phyloP scores from a whole-genome alignment of 2,888 invertebrate species.

The Dichetophora obliterata region DNA sequence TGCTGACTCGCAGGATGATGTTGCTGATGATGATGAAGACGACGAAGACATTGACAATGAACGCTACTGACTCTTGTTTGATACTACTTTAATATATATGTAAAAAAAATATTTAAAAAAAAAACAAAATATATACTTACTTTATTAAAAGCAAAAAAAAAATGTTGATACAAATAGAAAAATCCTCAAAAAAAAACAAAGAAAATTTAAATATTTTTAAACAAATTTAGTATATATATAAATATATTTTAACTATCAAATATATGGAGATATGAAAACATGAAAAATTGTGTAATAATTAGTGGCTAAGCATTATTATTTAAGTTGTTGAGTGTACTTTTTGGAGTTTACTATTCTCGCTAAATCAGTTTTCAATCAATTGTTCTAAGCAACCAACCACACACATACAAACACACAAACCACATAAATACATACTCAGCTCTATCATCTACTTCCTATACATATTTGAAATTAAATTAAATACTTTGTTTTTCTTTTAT shows the following conservation, averaged over 20 bases:
- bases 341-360: conserved; percentile 14
- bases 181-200: conserved; percentile 35
- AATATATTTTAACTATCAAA: conserved; percentile 36
- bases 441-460: background rate
- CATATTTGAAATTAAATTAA: conserved; percentile 26
- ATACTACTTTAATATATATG: conserved; percentile 52
- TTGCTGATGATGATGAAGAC: conserved; percentile 43
- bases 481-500: conserved; percentile 7
- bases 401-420: background rate
- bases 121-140: conserved; percentile 22
- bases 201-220: conserved; percentile 30
- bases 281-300: conserved; percentile 46
- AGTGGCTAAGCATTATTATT: conserved; percentile 26
- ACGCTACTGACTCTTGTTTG: conserved; percentile 57
- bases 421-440: background rate
- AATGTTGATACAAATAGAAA: conserved; percentile 32
- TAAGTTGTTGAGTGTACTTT: conserved; percentile 9
- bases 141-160: conserved; percentile 23
- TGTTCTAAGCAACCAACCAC: background rate
- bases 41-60: conserved; percentile 56
- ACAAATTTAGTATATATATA: conserved; percentile 8
- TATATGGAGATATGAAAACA: conserved; percentile 35
- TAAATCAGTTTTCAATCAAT: background rate
- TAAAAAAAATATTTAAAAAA: conserved; percentile 41
- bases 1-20: conserved; percentile 47